Evolutionary conservation across 2,113 vertebrate genomes (phyloP).

Genomic region (Scortum barcoo): DNA sequence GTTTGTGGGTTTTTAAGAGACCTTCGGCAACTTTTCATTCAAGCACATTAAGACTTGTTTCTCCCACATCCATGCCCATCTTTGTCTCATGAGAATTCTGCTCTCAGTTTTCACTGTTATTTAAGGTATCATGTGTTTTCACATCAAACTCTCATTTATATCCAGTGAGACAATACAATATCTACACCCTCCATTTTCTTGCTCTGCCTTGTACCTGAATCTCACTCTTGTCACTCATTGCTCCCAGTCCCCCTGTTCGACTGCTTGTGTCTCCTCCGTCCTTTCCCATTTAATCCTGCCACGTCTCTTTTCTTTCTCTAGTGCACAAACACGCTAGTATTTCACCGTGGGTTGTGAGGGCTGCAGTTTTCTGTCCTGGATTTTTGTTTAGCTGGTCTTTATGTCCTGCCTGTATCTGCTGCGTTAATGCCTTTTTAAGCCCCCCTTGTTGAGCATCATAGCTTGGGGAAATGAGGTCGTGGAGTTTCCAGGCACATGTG

Average conservation of each 20-base stretch:
- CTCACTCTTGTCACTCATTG: not conserved
- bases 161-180: slow-evolving; percentile 3
- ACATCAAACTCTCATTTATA: not conserved
- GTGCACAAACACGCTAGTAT: slow-evolving; percentile 2
- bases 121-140: not conserved
- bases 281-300: slow-evolving; percentile 19
- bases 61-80: not conserved
- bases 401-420: slow-evolving; percentile 30
- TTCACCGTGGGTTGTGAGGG: slow-evolving; percentile 44
- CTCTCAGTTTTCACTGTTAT: not conserved
- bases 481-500: not conserved
- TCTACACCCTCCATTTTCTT: slow-evolving; percentile 6
- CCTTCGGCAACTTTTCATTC: too few species aligned
- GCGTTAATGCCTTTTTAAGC: slow-evolving; percentile 12
- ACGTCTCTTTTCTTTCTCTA: slow-evolving; percentile 23
- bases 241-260: not conserved
- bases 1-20: too few species aligned
- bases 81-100: not conserved
- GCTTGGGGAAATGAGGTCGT: slow-evolving; percentile 9
- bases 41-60: not conserved
- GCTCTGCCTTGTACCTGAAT: not conserved
- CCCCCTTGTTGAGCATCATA: not conserved
- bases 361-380: slow-evolving; percentile 24
- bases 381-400: slow-evolving; percentile 35
- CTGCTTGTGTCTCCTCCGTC: not conserved